Base-by-base conservation (phyloP, 2,113 vertebrate species). In the Psephotus haematonotus region DNA sequence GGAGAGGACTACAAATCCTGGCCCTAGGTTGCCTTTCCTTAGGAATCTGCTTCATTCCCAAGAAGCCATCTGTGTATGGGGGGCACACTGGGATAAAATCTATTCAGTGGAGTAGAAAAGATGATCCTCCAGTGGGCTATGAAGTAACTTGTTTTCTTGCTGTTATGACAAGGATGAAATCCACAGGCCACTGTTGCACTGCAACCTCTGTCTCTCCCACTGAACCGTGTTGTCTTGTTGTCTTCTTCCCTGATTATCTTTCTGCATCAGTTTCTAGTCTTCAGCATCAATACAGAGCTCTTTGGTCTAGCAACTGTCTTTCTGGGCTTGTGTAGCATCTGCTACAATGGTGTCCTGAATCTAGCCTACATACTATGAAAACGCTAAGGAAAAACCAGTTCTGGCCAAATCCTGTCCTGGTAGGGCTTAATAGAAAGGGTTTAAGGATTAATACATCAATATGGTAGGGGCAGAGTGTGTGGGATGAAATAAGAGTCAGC, bases 271-370 rank as follows among this genome's bases (percentile, higher is more conserved):
- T 17, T 80, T 86, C 53, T 78, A 88, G 6, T 53, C 37, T 70
- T 28, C 39, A 27, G 1, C 14, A 10, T 3, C 39, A 35, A 17
- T 15, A 41, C 11, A 0, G 1, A 86, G 22, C 17, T 49, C 41
- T 67, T 84, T 86, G 60, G 33, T 41, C 8, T 60, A 57, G 59
- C 18, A 83, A 15, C 9, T 47, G 17, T 55, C 31, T 74, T 47
- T 67, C 46, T 84, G 81, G n/a, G n/a, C 15, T 91, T 1, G 0
- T 37, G 27, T 20, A 12, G 8, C 13, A n/a, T 24, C 46, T 91
- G 53, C 59, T 88, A 33, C 52, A 35, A 7, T 24, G 29, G 6
- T 47, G 9, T 41, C n/a, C 50, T 89, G 17, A 37, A 53, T 65
- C 64, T 81, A 44, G 28, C 49, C 14, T 67, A 16, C 2, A 2